Percentiles rank a stretch among this genome's conserved stretches.
Conservation (phyloP, 1,140 invertebrate species). For the Doryteuthis pealeii region DNA sequence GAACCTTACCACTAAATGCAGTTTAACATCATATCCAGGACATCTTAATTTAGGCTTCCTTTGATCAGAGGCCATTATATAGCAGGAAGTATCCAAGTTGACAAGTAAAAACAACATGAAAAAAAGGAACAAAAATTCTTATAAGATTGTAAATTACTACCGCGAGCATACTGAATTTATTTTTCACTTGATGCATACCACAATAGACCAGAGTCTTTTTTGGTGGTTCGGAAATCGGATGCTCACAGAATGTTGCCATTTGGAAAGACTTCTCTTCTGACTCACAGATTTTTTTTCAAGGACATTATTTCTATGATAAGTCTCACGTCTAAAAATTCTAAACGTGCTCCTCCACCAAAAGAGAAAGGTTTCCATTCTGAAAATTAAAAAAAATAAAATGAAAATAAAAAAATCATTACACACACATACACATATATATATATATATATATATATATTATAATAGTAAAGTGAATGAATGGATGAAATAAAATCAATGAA, state of each 20-base stretch:
- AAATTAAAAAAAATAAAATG: slow-evolving; percentile 18
- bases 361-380: slow-evolving; percentile 76
- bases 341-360: slow-evolving; percentile 73
- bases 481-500: neutral
- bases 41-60: no score
- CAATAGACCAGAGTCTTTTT: slow-evolving; percentile 74
- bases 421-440: neutral
- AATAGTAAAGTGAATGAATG: neutral
- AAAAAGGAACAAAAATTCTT: no score
- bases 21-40: no score
- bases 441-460: neutral
- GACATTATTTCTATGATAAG: slow-evolving; percentile 78
- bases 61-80: no score
- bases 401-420: neutral
- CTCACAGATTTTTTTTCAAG: neutral
- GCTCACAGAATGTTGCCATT: slow-evolving; percentile 63
- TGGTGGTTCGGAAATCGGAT: slow-evolving; percentile 83
- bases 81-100: no score
- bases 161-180: no score
- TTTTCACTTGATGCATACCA: slow-evolving; percentile 56
- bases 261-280: slow-evolving; percentile 25
- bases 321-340: slow-evolving; percentile 82
- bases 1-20: no score
- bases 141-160: no score
- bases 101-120: no score